Conservation (phyloP, 2,113 vertebrate species). For the Diadophis punctatus region DNA sequence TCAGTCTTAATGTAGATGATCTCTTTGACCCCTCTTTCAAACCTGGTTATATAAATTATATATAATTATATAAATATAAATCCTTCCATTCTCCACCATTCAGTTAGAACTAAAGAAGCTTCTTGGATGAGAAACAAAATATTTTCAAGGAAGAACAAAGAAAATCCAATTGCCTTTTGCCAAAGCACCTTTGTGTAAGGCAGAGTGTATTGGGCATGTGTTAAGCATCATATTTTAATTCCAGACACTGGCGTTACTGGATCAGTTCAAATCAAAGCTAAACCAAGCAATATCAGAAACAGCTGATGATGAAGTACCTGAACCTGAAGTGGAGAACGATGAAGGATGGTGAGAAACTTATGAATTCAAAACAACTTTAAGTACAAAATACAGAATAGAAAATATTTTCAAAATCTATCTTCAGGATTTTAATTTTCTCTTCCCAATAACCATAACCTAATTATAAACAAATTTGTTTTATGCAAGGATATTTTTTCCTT, state of each 20-base stretch:
- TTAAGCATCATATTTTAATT: conserved; percentile 45
- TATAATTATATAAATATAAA: neutral
- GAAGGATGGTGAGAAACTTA: conserved; percentile 85
- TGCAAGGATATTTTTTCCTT: neutral
- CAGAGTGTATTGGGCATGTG: neutral
- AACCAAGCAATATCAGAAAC: conserved; percentile 87
- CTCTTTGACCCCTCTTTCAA: neutral
- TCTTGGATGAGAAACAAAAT: neutral
- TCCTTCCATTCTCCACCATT: neutral
- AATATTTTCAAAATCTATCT: neutral
- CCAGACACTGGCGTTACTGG: conserved; percentile 88
- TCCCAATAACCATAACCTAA: neutral
- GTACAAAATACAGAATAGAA: neutral
- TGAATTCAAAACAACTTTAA: neutral
- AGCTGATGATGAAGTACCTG: conserved; percentile 77
- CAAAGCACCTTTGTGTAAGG: neutral
- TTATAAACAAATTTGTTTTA: neutral
- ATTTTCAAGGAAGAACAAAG: neutral
- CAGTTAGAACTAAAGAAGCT: neutral
- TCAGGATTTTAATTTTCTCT: neutral
- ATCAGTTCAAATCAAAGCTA: conserved; percentile 89
- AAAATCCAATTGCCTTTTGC: neutral
- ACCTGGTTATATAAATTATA: neutral
- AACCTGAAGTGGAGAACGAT: conserved; percentile 84
- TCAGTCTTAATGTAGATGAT: neutral